These are phyloP conservation scores for Buceros bicornis DNA, from an alignment of 2,797 vertebrate species.

Conservation along the genomic window DNA sequence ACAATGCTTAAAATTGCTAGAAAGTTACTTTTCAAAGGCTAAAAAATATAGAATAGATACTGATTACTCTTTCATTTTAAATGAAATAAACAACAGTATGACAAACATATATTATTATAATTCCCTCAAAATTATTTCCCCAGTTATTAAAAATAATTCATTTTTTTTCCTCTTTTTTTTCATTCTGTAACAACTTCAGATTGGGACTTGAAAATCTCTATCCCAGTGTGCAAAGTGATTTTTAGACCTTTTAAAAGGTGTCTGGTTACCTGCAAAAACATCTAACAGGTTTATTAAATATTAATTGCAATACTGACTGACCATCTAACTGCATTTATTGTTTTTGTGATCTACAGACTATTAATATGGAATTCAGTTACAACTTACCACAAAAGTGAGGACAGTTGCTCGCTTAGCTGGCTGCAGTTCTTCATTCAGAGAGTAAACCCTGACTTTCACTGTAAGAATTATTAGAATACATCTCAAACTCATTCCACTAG, in stretches of 20 bases:
- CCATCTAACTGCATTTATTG: neutral
- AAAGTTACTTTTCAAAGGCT: neutral
- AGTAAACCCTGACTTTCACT: conserved; percentile 94
- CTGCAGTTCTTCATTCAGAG: conserved; percentile 89
- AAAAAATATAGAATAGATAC: neutral
- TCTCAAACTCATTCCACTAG: neutral
- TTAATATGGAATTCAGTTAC: neutral
- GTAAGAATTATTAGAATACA: conserved; percentile 42
- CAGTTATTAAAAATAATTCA: neutral
- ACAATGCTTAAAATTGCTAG: neutral
- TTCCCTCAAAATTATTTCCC: neutral
- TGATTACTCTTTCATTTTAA: neutral
- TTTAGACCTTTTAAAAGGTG: neutral
- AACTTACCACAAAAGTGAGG: conserved; percentile 86
- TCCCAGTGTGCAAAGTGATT: neutral
- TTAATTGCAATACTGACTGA: neutral
- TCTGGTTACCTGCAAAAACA: neutral
- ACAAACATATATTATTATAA: neutral
- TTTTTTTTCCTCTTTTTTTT: neutral
- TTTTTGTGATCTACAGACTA: neutral
- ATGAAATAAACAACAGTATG: neutral
- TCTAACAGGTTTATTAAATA: neutral
- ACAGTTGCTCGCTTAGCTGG: conserved; percentile 85
- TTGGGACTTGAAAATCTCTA: neutral
- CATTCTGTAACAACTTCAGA: neutral